Evolutionary conservation across 1,140 invertebrate genomes (phyloP).

Genomic region (Drosophila equinoxialis): DNA sequence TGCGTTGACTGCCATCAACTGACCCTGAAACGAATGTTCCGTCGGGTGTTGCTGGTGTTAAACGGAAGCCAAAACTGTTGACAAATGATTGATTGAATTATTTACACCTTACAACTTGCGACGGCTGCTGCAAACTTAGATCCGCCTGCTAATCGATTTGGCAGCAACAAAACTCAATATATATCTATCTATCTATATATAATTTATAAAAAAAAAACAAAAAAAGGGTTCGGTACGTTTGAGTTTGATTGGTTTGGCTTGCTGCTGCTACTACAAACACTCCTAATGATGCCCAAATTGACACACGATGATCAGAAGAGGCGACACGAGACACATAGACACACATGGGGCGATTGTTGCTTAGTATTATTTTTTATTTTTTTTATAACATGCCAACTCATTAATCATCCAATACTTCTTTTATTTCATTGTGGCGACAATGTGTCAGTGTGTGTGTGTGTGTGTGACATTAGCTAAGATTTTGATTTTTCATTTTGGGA

Average conservation of each 20-base stretch:
- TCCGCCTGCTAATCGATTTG: conserved; percentile 79
- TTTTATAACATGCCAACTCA: conserved; percentile 48
- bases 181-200: conserved; percentile 1
- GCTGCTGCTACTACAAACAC: conserved; percentile 38
- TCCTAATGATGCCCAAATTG: conserved; percentile 81
- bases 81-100: conserved; percentile 82
- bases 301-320: conserved; percentile 75
- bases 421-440: conserved; percentile 58
- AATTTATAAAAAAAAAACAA: conserved; percentile 6
- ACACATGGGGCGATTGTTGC: conserved; percentile 38
- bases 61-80: conserved; percentile 79
- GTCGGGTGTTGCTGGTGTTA: conserved; percentile 25
- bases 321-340: conserved; percentile 54
- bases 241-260: conserved; percentile 29
- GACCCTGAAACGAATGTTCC: conserved; percentile 50
- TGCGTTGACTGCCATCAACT: conserved; percentile 20
- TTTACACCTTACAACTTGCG: conserved; percentile 76
- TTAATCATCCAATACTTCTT: conserved; percentile 73
- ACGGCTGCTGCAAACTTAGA: conserved; percentile 65
- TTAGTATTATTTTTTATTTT: conserved; percentile 18
- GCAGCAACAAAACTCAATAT: conserved; percentile 39
- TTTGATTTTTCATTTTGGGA: conserved; percentile 55
- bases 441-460: conserved; percentile 50
- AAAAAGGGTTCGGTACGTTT: conserved; percentile 50
- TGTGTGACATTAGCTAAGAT: conserved; percentile 47